Percentiles rank a stretch among this genome's conserved stretches.
Evolutionary conservation across 2,888 invertebrate genomes (phyloP).

Genomic region (Stegophylla sp.): DNA sequence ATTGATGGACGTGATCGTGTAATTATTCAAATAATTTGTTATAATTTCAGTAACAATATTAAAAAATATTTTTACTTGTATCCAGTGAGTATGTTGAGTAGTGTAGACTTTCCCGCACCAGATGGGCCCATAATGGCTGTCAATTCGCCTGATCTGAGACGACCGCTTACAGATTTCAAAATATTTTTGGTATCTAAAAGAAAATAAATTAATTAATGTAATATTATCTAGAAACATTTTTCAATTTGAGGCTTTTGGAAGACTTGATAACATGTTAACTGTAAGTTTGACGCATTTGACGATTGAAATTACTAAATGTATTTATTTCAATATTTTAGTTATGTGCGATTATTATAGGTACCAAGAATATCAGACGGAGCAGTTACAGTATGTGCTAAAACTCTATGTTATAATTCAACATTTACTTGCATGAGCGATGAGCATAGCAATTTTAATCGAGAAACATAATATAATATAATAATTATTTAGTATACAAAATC

Average conservation of each 20-base stretch:
- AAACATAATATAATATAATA: neutral
- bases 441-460: neutral
- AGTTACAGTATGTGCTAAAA: neutral
- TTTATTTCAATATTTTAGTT: no score
- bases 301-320: no score
- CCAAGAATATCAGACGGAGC: no score
- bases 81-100: conserved; percentile 92
- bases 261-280: no score
- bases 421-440: neutral
- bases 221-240: neutral
- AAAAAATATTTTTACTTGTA: conserved; percentile 80
- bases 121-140: conserved; percentile 98
- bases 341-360: no score
- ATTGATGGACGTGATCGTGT: no score
- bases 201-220: conserved; percentile 43
- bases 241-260: no score
- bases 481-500: neutral
- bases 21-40: neutral
- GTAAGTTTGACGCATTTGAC: no score
- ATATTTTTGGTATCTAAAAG: conserved; percentile 83
- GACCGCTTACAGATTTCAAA: conserved; percentile 87
- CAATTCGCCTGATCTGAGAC: conserved; percentile 85
- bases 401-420: neutral
- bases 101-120: conserved; percentile 91
- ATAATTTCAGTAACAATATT: neutral